phyloP scores from a whole-genome alignment of 2,888 invertebrate species.

The Steinernema carpocapsae region DNA sequence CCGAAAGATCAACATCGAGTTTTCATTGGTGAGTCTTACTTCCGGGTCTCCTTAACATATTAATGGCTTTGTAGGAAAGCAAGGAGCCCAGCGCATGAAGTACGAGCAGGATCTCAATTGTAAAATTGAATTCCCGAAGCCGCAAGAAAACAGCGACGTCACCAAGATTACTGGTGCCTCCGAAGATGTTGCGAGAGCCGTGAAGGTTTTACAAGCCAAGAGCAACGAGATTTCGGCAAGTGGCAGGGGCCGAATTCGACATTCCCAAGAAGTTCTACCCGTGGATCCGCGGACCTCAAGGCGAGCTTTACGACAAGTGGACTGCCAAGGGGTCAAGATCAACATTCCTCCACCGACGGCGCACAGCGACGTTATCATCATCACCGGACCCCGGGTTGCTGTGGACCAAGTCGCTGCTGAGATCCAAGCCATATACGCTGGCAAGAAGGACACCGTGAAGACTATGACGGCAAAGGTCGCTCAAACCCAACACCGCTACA shows the following conservation, averaged over 20 bases:
- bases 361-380: slow-evolving; percentile 88
- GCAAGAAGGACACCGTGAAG: slow-evolving; percentile 71
- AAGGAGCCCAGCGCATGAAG: slow-evolving; percentile 75
- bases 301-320: slow-evolving; percentile 79
- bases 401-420: slow-evolving; percentile 85
- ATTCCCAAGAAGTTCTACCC: slow-evolving; percentile 95
- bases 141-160: too few species aligned
- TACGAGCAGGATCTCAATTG: slow-evolving; percentile 80
- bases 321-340: slow-evolving; percentile 79
- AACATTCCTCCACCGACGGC: slow-evolving; percentile 91
- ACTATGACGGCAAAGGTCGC: slow-evolving; percentile 54
- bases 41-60: too few species aligned
- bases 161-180: too few species aligned
- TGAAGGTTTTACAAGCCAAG: too few species aligned
- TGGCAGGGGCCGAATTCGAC: slow-evolving; percentile 80
- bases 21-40: slow-evolving; percentile 78
- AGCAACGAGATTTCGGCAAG: too few species aligned
- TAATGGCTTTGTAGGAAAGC: slow-evolving; percentile 49
- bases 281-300: slow-evolving; percentile 89
- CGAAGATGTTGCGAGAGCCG: too few species aligned
- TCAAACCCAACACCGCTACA: slow-evolving; percentile 94
- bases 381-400: slow-evolving; percentile 93
- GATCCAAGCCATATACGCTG: slow-evolving; percentile 84
- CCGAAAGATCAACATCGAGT: slow-evolving; percentile 85
- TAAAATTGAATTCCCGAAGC: too few species aligned